Evolutionary conservation across 2,888 invertebrate species (phyloP), one percentile per base, ranked within the genome.

Genomic region (Sepioteuthis lessoniana): DNA sequence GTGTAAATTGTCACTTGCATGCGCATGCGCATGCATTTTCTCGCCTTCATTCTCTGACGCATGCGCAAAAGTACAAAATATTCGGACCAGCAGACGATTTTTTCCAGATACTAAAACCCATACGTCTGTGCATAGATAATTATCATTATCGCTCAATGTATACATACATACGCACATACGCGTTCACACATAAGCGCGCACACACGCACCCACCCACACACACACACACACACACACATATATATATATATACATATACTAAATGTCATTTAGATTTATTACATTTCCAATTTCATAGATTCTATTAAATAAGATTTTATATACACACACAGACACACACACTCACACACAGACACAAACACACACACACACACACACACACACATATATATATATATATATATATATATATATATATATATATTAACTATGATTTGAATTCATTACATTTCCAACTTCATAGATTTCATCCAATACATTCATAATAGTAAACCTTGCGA

Each of bases 311-410:
- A n/a, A n/a, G n/a, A n/a, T n/a, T n/a, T n/a, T n/a, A n/a, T n/a
- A n/a, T n/a, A 31, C 31, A 31, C 28, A 8, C 4, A 1, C 31
- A 5, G 1, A 47, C 47, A 47, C 10, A 7, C 47, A 47, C 47
- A 16, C 47, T 8, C 1, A 47, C 16, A 47, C 19, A 7, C 42
- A 42, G 4, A 42, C 42, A 42, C 7, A 42, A 3, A 42, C 42
- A 42, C 42, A 42, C 42, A 42, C n/a, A 76, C n/a, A n/a, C n/a
- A 76, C n/a, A 35, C n/a, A 76, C n/a, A 76, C n/a, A 76, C n/a
- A 76, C n/a, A 76, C n/a, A 76, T 35, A 76, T 76, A 76, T 76
- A 76, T 76, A 76, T 76, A 76, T 76, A 76, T 76, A 35, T 76
- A 76, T 76, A 13, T 76, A n/a, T 42, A 42, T 42, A 42, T 42